Base-by-base conservation (phyloP, 1,140 invertebrate species). In the Stenopsyche tienmushanensis region DNA sequence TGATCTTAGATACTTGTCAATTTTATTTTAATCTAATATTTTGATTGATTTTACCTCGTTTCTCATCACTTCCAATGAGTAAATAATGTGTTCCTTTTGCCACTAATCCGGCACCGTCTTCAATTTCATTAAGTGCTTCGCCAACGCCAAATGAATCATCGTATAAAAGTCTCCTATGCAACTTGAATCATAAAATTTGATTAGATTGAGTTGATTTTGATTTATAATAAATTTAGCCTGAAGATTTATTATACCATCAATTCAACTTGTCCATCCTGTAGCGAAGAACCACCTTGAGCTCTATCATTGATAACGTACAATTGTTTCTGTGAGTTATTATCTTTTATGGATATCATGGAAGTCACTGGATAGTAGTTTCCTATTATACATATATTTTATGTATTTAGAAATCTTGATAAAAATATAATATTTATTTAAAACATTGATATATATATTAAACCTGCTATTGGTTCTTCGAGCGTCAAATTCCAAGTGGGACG, bases 311-410 rank as follows among this genome's bases (percentile, higher is more conserved):
- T 73, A 0, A 96, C 78, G n/a, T 83, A 85, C 10, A 91, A 65
- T 17, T 84, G 82, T 0, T 81, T 68, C 17, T 80, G 76, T 0
- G 72, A 75, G 0, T 77, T 71, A 25, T 81, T 70, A 74, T 89
- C 88, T 29, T 82, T 78, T 0, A 95, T 76, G 1, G 84, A 81
- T 18, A 98, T 94, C 62, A 90, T 85, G 2, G 89, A 89, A n/a
- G 93, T 96, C 0, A 99, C 84, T 0, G 97, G 97, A 77, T 95
- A 98, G 77, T 97, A 98, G 77, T 99, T 99, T 0, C 77, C 80
- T 0, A 75, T 71, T 75, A 39, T 8, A 44, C 5, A 44, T 15
- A 3, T 13, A 13, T 44, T 44, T 13, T 13, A 25, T 25, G 15
- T 2, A 52, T 23, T 23, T 13, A 52, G 29, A 52, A 2, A 8